Evolutionary conservation across 2,888 invertebrate species (phyloP), one percentile per base, ranked within the genome.

Genomic region (Drosophila anceps): DNA sequence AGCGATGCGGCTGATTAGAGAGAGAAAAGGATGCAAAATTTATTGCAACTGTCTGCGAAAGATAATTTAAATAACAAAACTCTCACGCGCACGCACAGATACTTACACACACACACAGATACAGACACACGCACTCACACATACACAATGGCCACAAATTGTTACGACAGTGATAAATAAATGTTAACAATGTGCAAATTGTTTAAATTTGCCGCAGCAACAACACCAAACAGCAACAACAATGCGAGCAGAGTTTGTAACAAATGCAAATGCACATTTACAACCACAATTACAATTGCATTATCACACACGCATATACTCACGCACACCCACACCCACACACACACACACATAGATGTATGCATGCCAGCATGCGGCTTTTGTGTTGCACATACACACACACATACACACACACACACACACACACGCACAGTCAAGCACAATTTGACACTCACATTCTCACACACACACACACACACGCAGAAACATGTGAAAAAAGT

Each of bases 171-270:
- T 85, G 83, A 85, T 77, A 85, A 83, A 83, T 80, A 85, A 82
- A 82, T 82, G 82, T 82, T 82, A 82, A 82, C 83, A 82, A 85
- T 77, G 85, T 85, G 82, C 76, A 83, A 83, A 85, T 82, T 85
- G 82, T 75, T 82, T 74, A 76, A 74, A 77, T 71, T 84, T 73
- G 69, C 84, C 79, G 79, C 82, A 81, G 79, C 67, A 81, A 82
- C 70, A 76, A 74, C 81, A 76, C 50, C 67, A 62, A 82, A 72
- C 61, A 61, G 60, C 71, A 82, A 67, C 46, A 77, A 61, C 54
- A 65, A 60, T 64, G 54, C n/a, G 66, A 66, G 51, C 57, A 60
- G 75, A 69, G 67, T 71, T 79, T 77, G 82, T 64, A 71, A 78
- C 78, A 79, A 75, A 73, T 70, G 72, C 79, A 79, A 76, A 76